Percentiles rank a stretch among this genome's conserved stretches.
Evolutionary conservation across 2,888 invertebrate species (phyloP).

Genomic region (Clistopyga incitator): DNA sequence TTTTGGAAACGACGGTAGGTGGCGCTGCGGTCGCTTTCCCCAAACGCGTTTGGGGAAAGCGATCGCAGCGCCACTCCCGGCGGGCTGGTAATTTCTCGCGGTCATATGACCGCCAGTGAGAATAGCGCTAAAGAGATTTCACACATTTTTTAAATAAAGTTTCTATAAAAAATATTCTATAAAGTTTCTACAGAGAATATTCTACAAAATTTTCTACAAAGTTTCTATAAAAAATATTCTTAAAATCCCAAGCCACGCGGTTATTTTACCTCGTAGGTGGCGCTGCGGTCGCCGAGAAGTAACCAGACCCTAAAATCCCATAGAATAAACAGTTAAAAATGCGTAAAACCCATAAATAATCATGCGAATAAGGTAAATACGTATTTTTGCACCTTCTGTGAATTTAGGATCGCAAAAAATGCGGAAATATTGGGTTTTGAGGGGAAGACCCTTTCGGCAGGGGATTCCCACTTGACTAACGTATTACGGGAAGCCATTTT

Average conservation of each 20-base stretch:
- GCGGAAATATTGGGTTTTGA: too few relatives aligned
- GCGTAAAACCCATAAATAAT: neutral
- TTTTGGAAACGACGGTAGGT: neutral
- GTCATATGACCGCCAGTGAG: too few relatives aligned
- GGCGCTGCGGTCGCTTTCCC: slow-evolving; percentile 32
- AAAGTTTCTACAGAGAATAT: too few relatives aligned
- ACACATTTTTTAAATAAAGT: too few relatives aligned
- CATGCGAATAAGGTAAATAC: neutral
- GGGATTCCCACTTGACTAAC: slow-evolving; percentile 70
- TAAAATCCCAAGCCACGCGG: neutral
- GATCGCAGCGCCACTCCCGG: too few relatives aligned
- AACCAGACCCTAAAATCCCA: neutral
- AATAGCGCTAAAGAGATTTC: too few relatives aligned
- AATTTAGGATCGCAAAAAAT: neutral
- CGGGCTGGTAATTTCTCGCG: too few relatives aligned
- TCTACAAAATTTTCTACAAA: too few relatives aligned
- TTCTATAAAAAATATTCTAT: too few relatives aligned
- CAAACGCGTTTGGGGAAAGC: too few relatives aligned
- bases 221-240: too few relatives aligned
- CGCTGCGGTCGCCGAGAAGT: neutral
- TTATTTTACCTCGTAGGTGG: neutral
- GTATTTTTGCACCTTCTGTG: neutral
- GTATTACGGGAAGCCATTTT: slow-evolving; percentile 76
- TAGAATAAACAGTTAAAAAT: neutral
- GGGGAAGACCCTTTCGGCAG: neutral